Conservation (phyloP, 2,113 vertebrate species). For the Plestiodon gilberti region DNA sequence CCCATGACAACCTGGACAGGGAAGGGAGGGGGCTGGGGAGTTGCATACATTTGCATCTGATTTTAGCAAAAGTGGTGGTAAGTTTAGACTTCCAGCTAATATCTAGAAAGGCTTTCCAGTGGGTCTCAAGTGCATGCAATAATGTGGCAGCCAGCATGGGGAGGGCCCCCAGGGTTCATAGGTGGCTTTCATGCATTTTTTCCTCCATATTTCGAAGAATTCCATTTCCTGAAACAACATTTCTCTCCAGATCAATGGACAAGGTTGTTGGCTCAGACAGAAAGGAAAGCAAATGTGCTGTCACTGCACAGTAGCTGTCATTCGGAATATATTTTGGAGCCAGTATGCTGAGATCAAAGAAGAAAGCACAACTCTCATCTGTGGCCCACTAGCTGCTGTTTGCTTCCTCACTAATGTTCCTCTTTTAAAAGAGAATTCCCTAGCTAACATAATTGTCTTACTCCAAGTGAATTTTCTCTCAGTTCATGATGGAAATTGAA, state of each 20-base stretch:
- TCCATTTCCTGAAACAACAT: background rate
- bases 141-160: background rate
- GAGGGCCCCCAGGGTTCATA: background rate
- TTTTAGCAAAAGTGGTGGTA: fast-evolving
- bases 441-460: too few relatives aligned
- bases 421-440: too few relatives aligned
- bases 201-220: background rate
- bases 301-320: background rate
- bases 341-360: too few relatives aligned
- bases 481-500: too few relatives aligned
- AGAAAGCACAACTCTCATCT: too few relatives aligned
- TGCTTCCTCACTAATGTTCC: too few relatives aligned
- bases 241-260: background rate
- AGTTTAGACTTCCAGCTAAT: background rate
- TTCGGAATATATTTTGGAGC: background rate
- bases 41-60: fast-evolving
- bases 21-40: fast-evolving
- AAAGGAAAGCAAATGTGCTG: background rate
- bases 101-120: background rate
- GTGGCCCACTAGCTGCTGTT: too few relatives aligned
- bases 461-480: too few relatives aligned
- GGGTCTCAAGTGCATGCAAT: too few relatives aligned
- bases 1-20: background rate
- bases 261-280: background rate
- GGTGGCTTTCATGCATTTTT: background rate